phyloP scores from a whole-genome alignment of 2,113 vertebrate genomes.

The Ammodytes marinus region DNA sequence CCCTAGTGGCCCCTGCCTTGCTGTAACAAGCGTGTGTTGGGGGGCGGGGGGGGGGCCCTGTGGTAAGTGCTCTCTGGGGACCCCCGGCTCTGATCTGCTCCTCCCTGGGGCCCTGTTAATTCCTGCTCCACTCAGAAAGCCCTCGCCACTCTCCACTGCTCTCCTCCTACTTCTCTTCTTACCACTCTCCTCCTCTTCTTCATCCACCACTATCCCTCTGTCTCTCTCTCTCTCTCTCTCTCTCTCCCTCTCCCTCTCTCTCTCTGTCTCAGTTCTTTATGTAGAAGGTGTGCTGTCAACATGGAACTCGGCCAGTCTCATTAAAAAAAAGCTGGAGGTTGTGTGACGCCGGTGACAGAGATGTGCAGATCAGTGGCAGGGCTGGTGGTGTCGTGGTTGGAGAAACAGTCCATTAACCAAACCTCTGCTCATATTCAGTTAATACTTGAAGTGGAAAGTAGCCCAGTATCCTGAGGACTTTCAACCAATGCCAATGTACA shows the following conservation, averaged over 20 bases:
- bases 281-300: slow-evolving; percentile 67
- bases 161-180: slow-evolving; percentile 55
- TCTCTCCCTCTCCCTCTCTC: slow-evolving; percentile 4
- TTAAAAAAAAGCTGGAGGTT: slow-evolving; percentile 70
- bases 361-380: slow-evolving; percentile 64
- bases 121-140: slow-evolving; percentile 79
- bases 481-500: background rate
- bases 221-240: slow-evolving; percentile 15
- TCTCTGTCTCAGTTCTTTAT: slow-evolving; percentile 46
- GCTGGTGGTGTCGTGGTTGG: slow-evolving; percentile 34
- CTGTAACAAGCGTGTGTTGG: slow-evolving; percentile 77
- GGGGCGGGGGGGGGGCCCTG: slow-evolving; percentile 70
- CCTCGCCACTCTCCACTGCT: slow-evolving; percentile 76
- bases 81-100: slow-evolving; percentile 69
- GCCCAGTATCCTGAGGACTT: slow-evolving; percentile 8
- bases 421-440: slow-evolving; percentile 34
- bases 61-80: slow-evolving; percentile 83
- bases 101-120: slow-evolving; percentile 81
- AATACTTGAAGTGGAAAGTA: slow-evolving; percentile 28
- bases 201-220: slow-evolving; percentile 23
- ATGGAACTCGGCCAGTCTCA: slow-evolving; percentile 70
- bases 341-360: slow-evolving; percentile 61
- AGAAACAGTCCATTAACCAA: slow-evolving; percentile 63
- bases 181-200: slow-evolving; percentile 55
- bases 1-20: slow-evolving; percentile 81